A percentile compares a stretch with the other conserved stretches of the same genome.
phyloP scores from a whole-genome alignment of 2,797 vertebrate genomes.

The Capromys pilorides region DNA sequence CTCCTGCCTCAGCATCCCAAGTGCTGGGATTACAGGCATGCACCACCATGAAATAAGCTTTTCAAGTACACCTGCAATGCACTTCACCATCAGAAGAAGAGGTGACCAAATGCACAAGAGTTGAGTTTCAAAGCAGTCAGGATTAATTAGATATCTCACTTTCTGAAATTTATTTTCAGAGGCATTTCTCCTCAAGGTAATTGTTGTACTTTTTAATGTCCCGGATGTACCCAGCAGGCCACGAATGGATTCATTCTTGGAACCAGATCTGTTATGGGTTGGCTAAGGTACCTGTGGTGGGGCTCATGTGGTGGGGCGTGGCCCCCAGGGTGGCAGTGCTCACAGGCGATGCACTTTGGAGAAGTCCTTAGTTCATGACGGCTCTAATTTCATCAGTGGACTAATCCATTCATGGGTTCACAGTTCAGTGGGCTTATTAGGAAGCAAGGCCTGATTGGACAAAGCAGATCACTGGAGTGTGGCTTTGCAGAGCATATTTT shows the following conservation, averaged over 20 bases:
- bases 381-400: background rate
- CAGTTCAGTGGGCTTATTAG: background rate
- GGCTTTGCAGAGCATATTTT: background rate
- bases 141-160: conserved; percentile 37
- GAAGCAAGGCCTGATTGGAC: background rate
- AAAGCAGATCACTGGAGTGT: background rate
- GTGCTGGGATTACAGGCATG: no score
- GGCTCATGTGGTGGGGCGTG: background rate
- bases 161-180: background rate
- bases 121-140: background rate
- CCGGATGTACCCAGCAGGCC: background rate
- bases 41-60: background rate
- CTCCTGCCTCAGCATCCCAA: no score
- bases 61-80: conserved; percentile 30
- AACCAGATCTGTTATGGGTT: background rate
- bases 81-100: conserved; percentile 29
- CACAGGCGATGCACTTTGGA: background rate
- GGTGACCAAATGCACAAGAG: background rate
- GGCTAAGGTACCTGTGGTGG: no score
- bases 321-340: background rate
- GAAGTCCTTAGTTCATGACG: background rate
- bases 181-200: background rate
- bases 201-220: background rate
- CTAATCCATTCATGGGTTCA: background rate
- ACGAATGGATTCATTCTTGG: background rate